Evolutionary conservation across 2,888 invertebrate genomes (phyloP).

Genomic region (Meiosimyza decipiens): DNA sequence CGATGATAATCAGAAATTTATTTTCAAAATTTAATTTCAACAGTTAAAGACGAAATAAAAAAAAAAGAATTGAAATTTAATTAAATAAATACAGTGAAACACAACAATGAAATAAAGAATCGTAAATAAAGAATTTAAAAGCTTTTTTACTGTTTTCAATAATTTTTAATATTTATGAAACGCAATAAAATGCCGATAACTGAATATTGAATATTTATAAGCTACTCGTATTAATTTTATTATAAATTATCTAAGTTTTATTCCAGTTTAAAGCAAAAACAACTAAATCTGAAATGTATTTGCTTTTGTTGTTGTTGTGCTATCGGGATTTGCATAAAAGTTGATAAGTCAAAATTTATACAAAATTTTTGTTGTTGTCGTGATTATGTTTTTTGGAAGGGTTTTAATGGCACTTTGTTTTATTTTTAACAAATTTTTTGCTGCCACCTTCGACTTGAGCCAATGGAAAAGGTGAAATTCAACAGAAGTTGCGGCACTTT

Average conservation of each 20-base stretch:
- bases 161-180: slow-evolving; percentile 43
- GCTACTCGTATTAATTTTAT: slow-evolving; percentile 34
- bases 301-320: neutral
- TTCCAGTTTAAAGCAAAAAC: neutral
- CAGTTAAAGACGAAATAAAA: no score
- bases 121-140: slow-evolving; percentile 4
- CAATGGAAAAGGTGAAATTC: neutral
- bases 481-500: slow-evolving; percentile 10
- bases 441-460: neutral
- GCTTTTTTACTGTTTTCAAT: slow-evolving; percentile 11
- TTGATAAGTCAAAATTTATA: slow-evolving; percentile 51
- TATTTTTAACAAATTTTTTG: neutral
- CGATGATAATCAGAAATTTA: no score
- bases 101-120: neutral
- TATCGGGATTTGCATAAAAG: slow-evolving; percentile 48
- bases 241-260: slow-evolving; percentile 21
- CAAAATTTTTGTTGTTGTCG: neutral
- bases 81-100: neutral
- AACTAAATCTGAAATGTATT: neutral
- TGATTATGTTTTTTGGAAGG: slow-evolving; percentile 2
- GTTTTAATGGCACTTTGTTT: slow-evolving; percentile 4
- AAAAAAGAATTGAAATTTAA: no score
- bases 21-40: neutral
- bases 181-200: slow-evolving; percentile 50
- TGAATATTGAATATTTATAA: slow-evolving; percentile 53